Percentiles rank a stretch among this genome's conserved stretches.
Evolutionary conservation across 2,888 invertebrate species (phyloP).

Genomic region (Plagodis pulveraria): DNA sequence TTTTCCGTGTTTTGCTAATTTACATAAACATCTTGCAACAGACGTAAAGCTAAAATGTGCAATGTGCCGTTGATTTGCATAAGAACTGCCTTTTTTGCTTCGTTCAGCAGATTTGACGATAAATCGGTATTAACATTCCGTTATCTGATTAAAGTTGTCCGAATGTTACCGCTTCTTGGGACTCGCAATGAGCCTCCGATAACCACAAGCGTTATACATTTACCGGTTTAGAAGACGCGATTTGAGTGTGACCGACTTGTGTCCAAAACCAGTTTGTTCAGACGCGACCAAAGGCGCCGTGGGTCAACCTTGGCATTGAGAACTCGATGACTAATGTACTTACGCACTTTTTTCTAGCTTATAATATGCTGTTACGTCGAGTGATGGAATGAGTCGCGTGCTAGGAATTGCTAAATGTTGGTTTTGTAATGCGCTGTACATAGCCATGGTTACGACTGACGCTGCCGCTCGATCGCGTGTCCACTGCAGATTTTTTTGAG

Average conservation of each 20-base stretch:
- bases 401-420: slow-evolving; percentile 41
- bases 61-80: slow-evolving; percentile 9
- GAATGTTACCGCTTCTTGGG: slow-evolving; percentile 25
- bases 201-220: slow-evolving; percentile 35
- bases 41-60: slow-evolving; percentile 1
- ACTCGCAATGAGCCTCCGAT: slow-evolving; percentile 31
- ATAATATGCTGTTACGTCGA: slow-evolving; percentile 44
- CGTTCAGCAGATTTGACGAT: slow-evolving; percentile 12
- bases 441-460: slow-evolving; percentile 26
- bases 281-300: slow-evolving; percentile 54
- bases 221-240: slow-evolving; percentile 37
- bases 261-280: slow-evolving; percentile 62
- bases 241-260: slow-evolving; percentile 55
- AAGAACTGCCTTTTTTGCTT: slow-evolving; percentile 5
- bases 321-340: slow-evolving; percentile 64
- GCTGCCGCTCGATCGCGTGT: slow-evolving; percentile 42
- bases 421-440: slow-evolving; percentile 42
- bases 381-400: slow-evolving; percentile 45
- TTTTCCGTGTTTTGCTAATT: background rate
- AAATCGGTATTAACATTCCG: slow-evolving; percentile 22
- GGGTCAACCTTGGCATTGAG: slow-evolving; percentile 77
- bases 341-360: slow-evolving; percentile 40
- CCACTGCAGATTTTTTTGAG: slow-evolving; percentile 24
- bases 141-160: slow-evolving; percentile 24
- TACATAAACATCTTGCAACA: slow-evolving; percentile 9